Conservation (phyloP, 2,113 vertebrate genomes). For the Theropithecus gelada region DNA sequence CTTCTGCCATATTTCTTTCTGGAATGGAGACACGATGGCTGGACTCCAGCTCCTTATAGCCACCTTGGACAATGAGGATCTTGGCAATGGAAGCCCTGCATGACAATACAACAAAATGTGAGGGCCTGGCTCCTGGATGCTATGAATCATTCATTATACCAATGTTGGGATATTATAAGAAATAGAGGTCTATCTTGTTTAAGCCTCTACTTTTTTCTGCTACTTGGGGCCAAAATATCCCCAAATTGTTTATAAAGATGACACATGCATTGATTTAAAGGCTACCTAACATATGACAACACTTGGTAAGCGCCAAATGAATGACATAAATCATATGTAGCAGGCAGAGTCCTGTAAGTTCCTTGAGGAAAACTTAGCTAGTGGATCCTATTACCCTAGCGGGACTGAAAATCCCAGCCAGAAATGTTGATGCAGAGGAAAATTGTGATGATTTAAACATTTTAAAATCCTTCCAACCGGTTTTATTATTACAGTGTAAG, state of each 20-base stretch:
- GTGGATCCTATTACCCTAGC: not conserved
- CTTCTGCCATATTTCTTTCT: not conserved
- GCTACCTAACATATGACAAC: not conserved
- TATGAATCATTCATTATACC: rapidly evolving
- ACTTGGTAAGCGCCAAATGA: not conserved
- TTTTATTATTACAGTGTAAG: slow-evolving; percentile 49
- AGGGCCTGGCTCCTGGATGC: not conserved
- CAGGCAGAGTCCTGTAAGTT: not conserved
- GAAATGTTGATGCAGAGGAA: not conserved
- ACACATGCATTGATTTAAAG: not conserved
- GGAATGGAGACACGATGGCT: not conserved
- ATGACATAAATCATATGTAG: not conserved
- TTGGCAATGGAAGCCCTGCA: not conserved
- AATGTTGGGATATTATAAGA: not conserved
- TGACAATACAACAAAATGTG: not conserved
- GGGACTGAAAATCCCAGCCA: not conserved
- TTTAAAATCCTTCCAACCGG: not conserved
- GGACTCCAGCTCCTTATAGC: not conserved
- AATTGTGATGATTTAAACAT: not conserved
- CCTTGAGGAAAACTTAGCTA: not conserved
- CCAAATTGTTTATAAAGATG: not conserved
- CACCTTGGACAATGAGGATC: not conserved
- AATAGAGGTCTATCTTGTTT: not conserved
- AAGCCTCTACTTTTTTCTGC: not conserved
- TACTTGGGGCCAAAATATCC: not conserved